These are phyloP conservation scores for Cydia splendana DNA, from an alignment of 1,140 invertebrate species.

Conservation along the genomic window DNA sequence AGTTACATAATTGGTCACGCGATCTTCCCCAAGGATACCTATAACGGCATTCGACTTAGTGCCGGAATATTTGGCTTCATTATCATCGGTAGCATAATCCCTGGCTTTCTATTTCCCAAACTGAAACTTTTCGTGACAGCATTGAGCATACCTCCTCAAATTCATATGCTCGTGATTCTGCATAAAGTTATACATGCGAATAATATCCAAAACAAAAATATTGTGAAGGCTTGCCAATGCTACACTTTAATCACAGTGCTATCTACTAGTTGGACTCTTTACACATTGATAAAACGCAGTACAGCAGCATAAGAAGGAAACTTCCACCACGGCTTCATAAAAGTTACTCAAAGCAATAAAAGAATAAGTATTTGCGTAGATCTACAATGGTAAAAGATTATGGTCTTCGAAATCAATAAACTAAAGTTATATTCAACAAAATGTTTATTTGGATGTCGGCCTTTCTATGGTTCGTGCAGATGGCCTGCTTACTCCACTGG, in stretches of 20 bases:
- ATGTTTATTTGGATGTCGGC: neutral
- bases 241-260: neutral
- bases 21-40: neutral
- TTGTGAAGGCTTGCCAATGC: neutral
- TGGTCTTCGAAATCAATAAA: neutral
- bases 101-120: slow-evolving; percentile 13
- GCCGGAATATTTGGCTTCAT: slow-evolving; percentile 26
- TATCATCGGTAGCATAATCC: slow-evolving; percentile 5
- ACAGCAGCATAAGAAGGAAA: neutral
- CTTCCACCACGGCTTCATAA: neutral
- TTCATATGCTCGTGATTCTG: slow-evolving; percentile 13
- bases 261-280: slow-evolving; percentile 5
- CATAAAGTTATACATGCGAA: neutral
- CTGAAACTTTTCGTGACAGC: slow-evolving; percentile 8
- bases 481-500: slow-evolving; percentile 52
- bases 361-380: neutral
- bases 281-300: slow-evolving; percentile 1
- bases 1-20: slow-evolving; percentile 19
- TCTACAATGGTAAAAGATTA: neutral
- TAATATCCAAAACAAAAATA: neutral
- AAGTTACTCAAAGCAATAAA: neutral
- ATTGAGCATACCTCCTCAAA: slow-evolving; percentile 16
- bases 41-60: neutral
- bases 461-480: slow-evolving; percentile 47
- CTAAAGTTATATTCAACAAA: neutral